phyloP scores from a whole-genome alignment of 2,797 vertebrate species.

The Nothura maculosa region DNA sequence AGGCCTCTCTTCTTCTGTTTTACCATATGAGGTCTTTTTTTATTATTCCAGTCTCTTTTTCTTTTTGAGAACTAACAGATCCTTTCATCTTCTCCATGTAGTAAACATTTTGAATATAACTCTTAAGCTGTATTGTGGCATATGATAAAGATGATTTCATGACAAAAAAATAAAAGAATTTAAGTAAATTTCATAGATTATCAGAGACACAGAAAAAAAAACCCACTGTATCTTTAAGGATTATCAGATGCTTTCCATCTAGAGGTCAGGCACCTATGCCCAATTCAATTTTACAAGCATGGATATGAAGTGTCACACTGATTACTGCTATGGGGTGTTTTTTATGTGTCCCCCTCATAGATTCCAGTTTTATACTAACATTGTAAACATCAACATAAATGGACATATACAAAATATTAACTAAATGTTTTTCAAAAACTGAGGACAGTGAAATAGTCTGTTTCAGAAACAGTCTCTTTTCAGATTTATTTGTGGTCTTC shows the following conservation, averaged over 20 bases:
- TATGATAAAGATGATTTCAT: not conserved
- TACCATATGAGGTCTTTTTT: not conserved
- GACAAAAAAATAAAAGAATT: not conserved
- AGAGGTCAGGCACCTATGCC: not conserved
- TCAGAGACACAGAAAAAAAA: not conserved
- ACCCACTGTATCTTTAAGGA: not conserved
- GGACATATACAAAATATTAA: not conserved
- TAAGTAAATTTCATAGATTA: fast-evolving
- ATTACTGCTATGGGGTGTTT: not conserved
- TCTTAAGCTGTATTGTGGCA: not conserved
- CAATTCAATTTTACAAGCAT: constrained; percentile 11
- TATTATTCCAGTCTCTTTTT: not conserved
- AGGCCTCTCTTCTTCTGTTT: not conserved
- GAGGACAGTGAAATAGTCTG: constrained; percentile 9
- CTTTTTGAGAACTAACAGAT: not conserved
- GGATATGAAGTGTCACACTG: not conserved
- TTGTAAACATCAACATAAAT: not conserved
- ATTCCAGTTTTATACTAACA: not conserved
- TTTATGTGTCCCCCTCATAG: not conserved
- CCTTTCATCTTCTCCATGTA: not conserved
- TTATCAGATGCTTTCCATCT: not conserved
- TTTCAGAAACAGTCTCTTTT: constrained; percentile 3
- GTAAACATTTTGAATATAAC: not conserved
- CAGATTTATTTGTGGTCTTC: constrained; percentile 28
- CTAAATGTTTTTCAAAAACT: constrained; percentile 28